Percentiles rank a stretch among this genome's conserved stretches.
Conservation (phyloP, 2,888 invertebrate species). For the Orchestes rusci region DNA sequence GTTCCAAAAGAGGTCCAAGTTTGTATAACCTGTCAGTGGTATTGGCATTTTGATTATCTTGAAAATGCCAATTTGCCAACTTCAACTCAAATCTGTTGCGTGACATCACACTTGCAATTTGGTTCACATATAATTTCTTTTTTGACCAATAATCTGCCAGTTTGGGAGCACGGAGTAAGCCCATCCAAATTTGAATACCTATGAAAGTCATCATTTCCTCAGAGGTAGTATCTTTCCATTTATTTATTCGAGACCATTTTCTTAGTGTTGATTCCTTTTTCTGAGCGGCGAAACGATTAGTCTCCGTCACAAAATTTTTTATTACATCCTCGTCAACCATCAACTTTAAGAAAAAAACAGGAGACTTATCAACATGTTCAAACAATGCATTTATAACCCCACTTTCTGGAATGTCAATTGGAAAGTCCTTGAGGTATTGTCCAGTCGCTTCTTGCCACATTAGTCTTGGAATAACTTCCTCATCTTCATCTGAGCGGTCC, state of each 20-base stretch:
- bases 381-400: background rate
- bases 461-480: slow-evolving; percentile 4
- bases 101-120: slow-evolving; percentile 9
- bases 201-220: slow-evolving; percentile 20
- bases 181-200: slow-evolving; percentile 18
- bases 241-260: too few relatives aligned
- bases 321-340: background rate
- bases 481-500: slow-evolving; percentile 7
- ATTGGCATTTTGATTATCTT: slow-evolving; percentile 14
- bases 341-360: background rate
- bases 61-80: slow-evolving; percentile 18
- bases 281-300: background rate
- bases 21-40: slow-evolving; percentile 23
- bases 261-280: background rate
- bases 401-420: background rate
- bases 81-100: slow-evolving; percentile 20
- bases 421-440: slow-evolving; percentile 1
- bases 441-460: slow-evolving; percentile 5
- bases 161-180: slow-evolving; percentile 11
- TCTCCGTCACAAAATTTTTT: background rate
- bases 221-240: slow-evolving; percentile 17
- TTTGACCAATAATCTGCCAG: slow-evolving; percentile 20
- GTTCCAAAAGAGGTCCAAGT: slow-evolving; percentile 22
- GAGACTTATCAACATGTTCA: slow-evolving; percentile 1
- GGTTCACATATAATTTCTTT: slow-evolving; percentile 9